Conservation (phyloP, 2,113 vertebrate genomes). For the Carassius carassius region DNA sequence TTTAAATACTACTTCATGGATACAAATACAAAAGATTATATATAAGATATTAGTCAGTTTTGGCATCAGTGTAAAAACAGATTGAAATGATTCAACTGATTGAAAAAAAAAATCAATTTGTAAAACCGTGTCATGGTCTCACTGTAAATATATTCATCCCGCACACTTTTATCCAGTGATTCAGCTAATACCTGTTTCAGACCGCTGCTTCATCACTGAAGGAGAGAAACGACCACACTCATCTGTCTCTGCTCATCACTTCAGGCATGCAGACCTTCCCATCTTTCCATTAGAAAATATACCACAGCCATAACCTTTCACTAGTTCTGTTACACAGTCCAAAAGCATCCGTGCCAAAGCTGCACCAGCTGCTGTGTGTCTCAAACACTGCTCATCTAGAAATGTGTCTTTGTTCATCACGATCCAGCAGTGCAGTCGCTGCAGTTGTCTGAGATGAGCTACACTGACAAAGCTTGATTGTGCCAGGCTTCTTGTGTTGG, state of each 20-base stretch:
- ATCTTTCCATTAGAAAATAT: constrained; percentile 34
- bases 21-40: no score
- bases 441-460: not conserved
- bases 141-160: no score
- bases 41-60: no score
- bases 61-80: no score
- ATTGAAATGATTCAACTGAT: no score
- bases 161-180: not conserved
- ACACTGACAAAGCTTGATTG: not conserved
- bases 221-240: not conserved
- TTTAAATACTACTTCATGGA: no score
- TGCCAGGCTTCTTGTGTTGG: not conserved
- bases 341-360: constrained; percentile 25
- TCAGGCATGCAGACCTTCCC: constrained; percentile 15
- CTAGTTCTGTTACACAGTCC: constrained; percentile 26
- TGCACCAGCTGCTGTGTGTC: constrained; percentile 14
- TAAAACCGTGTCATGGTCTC: no score
- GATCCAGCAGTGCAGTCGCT: not conserved
- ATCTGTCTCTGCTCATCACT: constrained; percentile 29
- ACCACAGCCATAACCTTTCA: constrained; percentile 20
- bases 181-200: constrained; percentile 15
- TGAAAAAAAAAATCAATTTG: no score
- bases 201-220: not conserved
- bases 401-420: not conserved
- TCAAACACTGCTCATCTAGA: not conserved